Percentiles rank a stretch among this genome's conserved stretches.
phyloP scores from a whole-genome alignment of 1,140 invertebrate species.

The Papilio glaucus region DNA sequence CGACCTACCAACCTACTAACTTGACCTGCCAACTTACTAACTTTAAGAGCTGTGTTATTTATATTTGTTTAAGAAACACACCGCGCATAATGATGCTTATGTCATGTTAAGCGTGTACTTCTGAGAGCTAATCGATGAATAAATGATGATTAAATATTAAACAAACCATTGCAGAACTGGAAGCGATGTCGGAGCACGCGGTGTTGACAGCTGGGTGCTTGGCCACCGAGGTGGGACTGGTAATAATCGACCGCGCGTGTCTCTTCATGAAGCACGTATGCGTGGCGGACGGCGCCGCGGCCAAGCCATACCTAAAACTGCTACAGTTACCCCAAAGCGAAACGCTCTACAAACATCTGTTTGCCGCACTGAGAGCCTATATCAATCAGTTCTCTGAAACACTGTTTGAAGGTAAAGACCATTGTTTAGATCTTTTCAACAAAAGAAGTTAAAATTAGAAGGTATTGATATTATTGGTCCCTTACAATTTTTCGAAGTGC shows the following conservation, averaged over 20 bases:
- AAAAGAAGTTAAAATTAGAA: neutral
- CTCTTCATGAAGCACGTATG: slow-evolving; percentile 92
- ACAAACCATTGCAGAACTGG: slow-evolving; percentile 80
- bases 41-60: no score
- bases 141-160: no score
- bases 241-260: slow-evolving; percentile 93
- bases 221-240: slow-evolving; percentile 94
- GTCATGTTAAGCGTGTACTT: no score
- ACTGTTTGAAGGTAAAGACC: slow-evolving; percentile 89
- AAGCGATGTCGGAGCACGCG: slow-evolving; percentile 85
- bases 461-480: no score
- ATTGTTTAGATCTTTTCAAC: neutral
- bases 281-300: slow-evolving; percentile 89
- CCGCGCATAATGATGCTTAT: no score
- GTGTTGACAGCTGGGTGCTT: slow-evolving; percentile 93
- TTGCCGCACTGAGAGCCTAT: slow-evolving; percentile 94
- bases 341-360: slow-evolving; percentile 93
- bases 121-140: no score
- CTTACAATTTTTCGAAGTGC: no score
- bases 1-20: no score
- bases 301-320: slow-evolving; percentile 92
- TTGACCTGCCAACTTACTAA: no score
- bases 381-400: slow-evolving; percentile 94
- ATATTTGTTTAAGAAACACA: no score
- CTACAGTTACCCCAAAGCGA: slow-evolving; percentile 96